Conservation (phyloP, 2,888 invertebrate species). For the Celastrina argiolus region DNA sequence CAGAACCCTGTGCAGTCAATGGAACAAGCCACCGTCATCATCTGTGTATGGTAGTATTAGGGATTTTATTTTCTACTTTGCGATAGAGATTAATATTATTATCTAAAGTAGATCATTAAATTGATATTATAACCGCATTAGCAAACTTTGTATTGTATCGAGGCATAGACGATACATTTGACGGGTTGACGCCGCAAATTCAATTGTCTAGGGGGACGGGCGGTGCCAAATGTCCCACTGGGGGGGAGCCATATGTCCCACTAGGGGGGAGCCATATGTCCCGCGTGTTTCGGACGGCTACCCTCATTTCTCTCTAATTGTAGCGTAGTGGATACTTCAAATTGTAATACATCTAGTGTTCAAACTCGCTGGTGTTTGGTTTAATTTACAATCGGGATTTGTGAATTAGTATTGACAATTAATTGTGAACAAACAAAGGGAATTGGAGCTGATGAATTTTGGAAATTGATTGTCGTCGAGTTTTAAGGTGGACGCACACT, state of each 20-base stretch:
- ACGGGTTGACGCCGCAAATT: constrained; percentile 34
- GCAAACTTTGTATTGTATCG: constrained; percentile 23
- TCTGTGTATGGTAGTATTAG: no score
- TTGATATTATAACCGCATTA: background rate
- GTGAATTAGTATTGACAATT: constrained; percentile 4
- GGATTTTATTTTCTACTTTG: no score
- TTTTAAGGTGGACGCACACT: no score
- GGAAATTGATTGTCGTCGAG: background rate
- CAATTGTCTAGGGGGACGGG: constrained; percentile 26
- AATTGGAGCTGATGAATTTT: background rate
- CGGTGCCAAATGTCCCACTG: constrained; percentile 23
- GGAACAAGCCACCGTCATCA: no score
- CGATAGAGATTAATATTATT: no score
- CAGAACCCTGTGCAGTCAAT: no score
- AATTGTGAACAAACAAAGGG: constrained; percentile 1
- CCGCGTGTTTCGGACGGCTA: constrained; percentile 33
- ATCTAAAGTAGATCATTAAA: background rate
- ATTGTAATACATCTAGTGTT: constrained; percentile 25
- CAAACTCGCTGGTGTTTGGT: constrained; percentile 10
- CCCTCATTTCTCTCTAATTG: constrained; percentile 33
- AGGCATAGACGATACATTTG: constrained; percentile 25
- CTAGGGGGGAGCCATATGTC: constrained; percentile 30
- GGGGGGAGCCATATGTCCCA: constrained; percentile 26
- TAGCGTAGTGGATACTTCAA: constrained; percentile 30
- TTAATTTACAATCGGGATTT: constrained; percentile 7